Percentiles rank a stretch among this genome's conserved stretches.
Evolutionary conservation across 1,140 invertebrate species (phyloP).

Genomic region (Dolichoris vasculosae): DNA sequence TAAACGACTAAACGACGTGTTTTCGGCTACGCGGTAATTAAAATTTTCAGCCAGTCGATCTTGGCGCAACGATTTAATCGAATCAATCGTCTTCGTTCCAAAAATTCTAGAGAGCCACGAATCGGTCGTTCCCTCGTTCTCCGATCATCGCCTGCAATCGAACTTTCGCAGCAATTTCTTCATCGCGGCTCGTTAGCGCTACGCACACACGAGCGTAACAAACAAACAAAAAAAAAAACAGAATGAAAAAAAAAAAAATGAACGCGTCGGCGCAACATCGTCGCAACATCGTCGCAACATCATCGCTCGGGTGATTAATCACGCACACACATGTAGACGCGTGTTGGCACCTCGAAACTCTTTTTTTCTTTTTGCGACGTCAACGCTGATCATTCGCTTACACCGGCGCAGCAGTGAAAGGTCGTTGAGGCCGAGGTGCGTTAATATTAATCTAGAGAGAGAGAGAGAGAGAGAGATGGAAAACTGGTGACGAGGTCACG

Average conservation of each 20-base stretch:
- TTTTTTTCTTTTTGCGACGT: neutral
- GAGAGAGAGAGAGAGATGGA: neutral
- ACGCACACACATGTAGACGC: neutral
- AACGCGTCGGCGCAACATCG: neutral
- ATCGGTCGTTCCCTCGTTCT: neutral
- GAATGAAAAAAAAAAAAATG: neutral
- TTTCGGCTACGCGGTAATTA: too few relatives aligned
- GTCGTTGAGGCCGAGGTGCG: constrained; percentile 11
- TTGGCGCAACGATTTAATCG: neutral
- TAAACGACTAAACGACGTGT: too few relatives aligned
- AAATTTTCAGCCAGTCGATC: too few relatives aligned
- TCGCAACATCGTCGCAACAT: neutral
- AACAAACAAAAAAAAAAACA: neutral
- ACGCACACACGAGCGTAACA: neutral
- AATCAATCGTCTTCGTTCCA: too few relatives aligned
- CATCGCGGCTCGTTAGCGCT: neutral
- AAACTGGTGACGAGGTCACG: neutral
- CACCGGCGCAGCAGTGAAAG: constrained; percentile 26
- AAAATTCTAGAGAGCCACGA: neutral
- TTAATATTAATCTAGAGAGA: constrained; percentile 34
- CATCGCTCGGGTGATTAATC: neutral
- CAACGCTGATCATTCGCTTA: neutral
- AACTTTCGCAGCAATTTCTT: constrained; percentile 11
- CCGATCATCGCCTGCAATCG: neutral
- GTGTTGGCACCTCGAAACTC: constrained; percentile 6